A percentile compares a stretch with the other conserved stretches of the same genome.
phyloP scores from a whole-genome alignment of 2,888 invertebrate species.

The Nebria salina region DNA sequence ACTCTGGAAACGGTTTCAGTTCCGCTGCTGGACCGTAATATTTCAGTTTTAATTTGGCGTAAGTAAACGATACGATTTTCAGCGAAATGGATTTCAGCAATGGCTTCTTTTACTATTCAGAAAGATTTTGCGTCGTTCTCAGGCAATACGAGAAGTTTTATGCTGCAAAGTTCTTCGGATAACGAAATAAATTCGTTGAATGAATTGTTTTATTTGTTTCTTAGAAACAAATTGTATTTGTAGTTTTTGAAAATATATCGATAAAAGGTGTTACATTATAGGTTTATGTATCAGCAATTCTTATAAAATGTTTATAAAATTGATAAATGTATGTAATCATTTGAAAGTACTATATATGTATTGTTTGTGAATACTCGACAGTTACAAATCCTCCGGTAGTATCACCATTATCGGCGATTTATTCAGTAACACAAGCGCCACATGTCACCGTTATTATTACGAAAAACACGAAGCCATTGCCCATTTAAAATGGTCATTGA shows the following conservation, averaged over 20 bases:
- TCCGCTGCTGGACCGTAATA: not conserved
- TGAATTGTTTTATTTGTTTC: not conserved
- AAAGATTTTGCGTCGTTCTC: not conserved
- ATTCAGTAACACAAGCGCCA: not conserved
- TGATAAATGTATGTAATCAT: too few species aligned
- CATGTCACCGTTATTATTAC: not conserved
- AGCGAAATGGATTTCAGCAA: not conserved
- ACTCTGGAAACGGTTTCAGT: not conserved
- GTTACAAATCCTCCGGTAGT: not conserved
- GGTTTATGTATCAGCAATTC: too few species aligned
- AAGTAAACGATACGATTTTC: not conserved
- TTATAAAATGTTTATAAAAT: too few species aligned
- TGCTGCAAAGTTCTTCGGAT: not conserved
- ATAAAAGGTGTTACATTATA: too few species aligned
- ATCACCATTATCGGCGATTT: not conserved
- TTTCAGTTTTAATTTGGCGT: not conserved
- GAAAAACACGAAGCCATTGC: not conserved
- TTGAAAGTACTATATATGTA: not conserved
- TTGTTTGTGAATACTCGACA: not conserved
- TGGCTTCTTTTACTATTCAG: not conserved
- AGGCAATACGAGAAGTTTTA: not conserved
- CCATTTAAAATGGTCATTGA: not conserved
- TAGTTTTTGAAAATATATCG: too few species aligned
- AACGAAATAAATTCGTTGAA: not conserved
- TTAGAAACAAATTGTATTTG: too few species aligned